These are phyloP conservation scores for Allacma fusca DNA, from an alignment of 2,888 invertebrate species.

Conservation along the genomic window DNA sequence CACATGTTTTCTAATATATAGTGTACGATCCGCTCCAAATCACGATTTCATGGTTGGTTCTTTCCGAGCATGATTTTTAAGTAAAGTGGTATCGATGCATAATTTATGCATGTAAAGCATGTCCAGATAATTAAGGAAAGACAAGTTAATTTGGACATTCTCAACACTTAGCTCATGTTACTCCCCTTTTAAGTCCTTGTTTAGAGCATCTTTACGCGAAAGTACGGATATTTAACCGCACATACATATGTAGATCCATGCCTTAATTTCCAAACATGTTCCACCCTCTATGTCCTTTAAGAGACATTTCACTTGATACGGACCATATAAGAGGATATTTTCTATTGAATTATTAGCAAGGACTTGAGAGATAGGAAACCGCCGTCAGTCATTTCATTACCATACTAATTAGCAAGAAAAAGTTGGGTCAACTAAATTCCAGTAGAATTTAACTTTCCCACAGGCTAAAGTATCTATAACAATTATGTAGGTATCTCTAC, in stretches of 20 bases:
- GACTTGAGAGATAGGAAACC: not conserved
- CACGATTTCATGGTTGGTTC: no score
- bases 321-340: conserved; percentile 11
- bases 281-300: not conserved
- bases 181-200: not conserved
- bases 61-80: no score
- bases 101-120: no score
- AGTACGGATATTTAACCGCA: no score
- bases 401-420: conserved; percentile 10
- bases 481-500: no score
- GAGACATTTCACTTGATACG: not conserved
- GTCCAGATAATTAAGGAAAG: not conserved
- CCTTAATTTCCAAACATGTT: not conserved
- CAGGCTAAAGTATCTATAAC: no score
- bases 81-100: no score
- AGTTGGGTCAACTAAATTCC: conserved; percentile 7
- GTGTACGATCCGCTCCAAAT: no score
- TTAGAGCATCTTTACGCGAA: no score
- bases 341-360: not conserved
- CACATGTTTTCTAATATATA: no score
- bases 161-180: not conserved
- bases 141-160: not conserved
- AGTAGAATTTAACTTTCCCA: conserved; percentile 13
- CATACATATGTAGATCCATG: not conserved
- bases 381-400: conserved; percentile 6